phyloP scores from a whole-genome alignment of 1,140 invertebrate genomes.

The Maconellicoccus hirsutus region DNA sequence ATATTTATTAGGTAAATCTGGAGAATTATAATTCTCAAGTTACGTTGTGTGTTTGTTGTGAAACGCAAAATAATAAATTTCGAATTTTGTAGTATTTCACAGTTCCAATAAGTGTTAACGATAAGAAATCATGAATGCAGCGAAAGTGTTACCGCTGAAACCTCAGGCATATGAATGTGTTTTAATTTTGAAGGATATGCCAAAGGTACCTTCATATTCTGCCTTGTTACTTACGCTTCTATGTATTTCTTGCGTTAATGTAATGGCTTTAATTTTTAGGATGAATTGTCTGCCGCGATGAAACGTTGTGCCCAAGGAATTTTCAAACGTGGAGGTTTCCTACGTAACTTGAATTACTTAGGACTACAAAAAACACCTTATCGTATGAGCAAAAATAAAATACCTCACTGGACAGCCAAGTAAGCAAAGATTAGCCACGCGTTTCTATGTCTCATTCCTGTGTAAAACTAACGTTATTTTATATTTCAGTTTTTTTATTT shows the following conservation, averaged over 20 bases:
- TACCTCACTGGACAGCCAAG: not conserved
- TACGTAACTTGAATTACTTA: not conserved
- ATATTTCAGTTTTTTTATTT: not conserved
- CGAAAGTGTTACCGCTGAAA: not conserved
- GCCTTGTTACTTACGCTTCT: too few relatives aligned
- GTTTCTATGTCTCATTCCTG: too few relatives aligned
- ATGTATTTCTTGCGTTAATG: not conserved
- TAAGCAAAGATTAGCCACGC: not conserved
- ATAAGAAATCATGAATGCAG: too few relatives aligned
- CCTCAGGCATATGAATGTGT: not conserved
- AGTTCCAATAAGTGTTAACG: too few relatives aligned
- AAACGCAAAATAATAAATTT: too few relatives aligned
- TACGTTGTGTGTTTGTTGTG: too few relatives aligned
- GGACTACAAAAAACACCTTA: conserved; percentile 10
- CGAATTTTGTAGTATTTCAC: too few relatives aligned
- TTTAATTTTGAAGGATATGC: not conserved
- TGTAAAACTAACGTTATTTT: too few relatives aligned
- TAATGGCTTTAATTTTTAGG: not conserved
- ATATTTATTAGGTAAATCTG: too few relatives aligned
- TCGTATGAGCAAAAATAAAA: not conserved
- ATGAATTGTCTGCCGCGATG: not conserved
- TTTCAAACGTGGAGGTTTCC: not conserved
- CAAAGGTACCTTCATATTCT: not conserved
- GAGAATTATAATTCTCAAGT: too few relatives aligned
- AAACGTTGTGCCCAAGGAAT: not conserved